Conservation (phyloP, 2,797 vertebrate species). For the Galago senegalensis region DNA sequence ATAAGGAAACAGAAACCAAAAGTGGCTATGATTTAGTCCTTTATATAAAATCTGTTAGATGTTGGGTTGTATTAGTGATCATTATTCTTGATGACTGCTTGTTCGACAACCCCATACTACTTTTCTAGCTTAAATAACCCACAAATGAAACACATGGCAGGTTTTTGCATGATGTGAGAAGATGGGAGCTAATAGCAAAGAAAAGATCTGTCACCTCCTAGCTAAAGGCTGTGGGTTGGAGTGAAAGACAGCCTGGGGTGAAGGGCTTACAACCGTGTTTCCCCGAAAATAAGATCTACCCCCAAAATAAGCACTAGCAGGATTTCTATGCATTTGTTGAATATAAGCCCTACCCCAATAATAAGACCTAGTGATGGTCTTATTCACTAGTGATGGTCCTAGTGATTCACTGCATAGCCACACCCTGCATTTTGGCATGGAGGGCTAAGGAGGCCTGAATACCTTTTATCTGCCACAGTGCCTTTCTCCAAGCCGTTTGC, state of each 20-base stretch:
- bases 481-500: too few relatives aligned
- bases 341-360: too few relatives aligned
- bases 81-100: neutral
- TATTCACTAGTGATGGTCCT: too few relatives aligned
- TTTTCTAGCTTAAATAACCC: neutral
- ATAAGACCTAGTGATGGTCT: too few relatives aligned
- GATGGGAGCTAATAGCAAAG: neutral
- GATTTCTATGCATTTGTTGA: too few relatives aligned
- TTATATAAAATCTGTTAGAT: neutral
- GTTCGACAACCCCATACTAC: neutral
- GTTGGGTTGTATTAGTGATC: neutral
- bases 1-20: conserved; percentile 3
- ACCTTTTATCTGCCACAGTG: too few relatives aligned
- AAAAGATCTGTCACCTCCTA: neutral
- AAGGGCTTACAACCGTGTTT: neutral
- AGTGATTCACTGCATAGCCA: too few relatives aligned
- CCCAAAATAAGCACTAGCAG: too few relatives aligned
- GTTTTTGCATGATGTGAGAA: neutral
- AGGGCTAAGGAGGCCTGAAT: too few relatives aligned
- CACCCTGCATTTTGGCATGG: too few relatives aligned
- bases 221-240: neutral
- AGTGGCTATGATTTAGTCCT: neutral
- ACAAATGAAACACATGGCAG: neutral
- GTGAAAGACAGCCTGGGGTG: neutral
- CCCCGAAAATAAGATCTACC: too few relatives aligned